Evolutionary conservation across 1,140 invertebrate species (phyloP), one percentile per base, ranked within the genome.

Genomic region (Pantala flavescens): DNA sequence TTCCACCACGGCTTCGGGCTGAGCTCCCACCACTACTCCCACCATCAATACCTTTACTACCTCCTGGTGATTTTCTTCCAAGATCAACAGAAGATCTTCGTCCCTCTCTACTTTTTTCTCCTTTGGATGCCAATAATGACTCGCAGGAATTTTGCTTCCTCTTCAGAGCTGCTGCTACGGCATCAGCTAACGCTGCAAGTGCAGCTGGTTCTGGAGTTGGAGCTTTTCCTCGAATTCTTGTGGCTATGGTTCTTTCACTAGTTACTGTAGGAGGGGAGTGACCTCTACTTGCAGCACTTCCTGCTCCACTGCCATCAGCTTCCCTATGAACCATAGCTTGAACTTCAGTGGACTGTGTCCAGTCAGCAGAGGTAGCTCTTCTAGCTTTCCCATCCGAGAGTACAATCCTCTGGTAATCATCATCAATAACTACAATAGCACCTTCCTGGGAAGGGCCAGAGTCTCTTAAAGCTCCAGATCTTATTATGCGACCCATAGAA

Each of bases 351-450:
- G 49, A 63, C 49, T 63, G 49, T 16, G 49, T 63, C 49, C 49
- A 63, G 49, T 63, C 49, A 19, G 49, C 49, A 7, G 49, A 63
- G 3, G 49, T 63, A 63, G 49, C 49, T 21, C 49, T 76, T 1
- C 82, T 84, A 9, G 43, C 28, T 70, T 23, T 71, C 49, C 16
- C 75, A 0, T 84, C 85, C 0, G 86, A 84, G n/a, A 87, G 86
- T 0, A 86, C 85, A 75, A 88, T 88, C 77, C 86, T 82, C 77
- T 88, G 87, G 77, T 89, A 89, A n/a, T 88, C 86, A 75, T 85
- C 84, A 70, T 89, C 87, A 21, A 63, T 63, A 21, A 63, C 49
- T 12, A 63, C 49, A 21, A 63, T 63, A 21, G 49, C 49, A 7
- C 49, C 49, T 21, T 63, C 49, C 12, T 63, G 49, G 12, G 49